phyloP scores from a whole-genome alignment of 1,140 invertebrate species.

The Pollicipes pollicipes region DNA sequence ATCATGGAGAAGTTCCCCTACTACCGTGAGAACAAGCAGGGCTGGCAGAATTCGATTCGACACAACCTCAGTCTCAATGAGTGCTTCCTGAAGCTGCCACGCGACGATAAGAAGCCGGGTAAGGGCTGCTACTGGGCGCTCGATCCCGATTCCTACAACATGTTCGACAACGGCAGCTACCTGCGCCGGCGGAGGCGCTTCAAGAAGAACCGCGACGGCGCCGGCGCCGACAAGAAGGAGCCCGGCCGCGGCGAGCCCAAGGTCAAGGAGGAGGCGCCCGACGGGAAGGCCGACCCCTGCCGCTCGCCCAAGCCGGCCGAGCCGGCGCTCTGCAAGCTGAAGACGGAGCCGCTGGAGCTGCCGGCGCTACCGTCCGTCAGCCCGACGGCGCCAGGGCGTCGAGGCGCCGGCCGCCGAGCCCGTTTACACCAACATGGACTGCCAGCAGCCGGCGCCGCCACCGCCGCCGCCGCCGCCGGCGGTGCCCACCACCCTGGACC shows the following conservation, averaged over 20 bases:
- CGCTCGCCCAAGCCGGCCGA: constrained; percentile 10
- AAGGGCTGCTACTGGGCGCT: constrained; percentile 97
- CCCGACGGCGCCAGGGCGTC: constrained; percentile 14
- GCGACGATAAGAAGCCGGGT: constrained; percentile 78
- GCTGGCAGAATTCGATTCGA: constrained; percentile 74
- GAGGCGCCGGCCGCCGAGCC: constrained; percentile 8
- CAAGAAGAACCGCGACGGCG: constrained; percentile 84
- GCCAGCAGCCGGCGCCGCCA: neutral
- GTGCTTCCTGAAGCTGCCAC: constrained; percentile 92
- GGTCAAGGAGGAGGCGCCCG: constrained; percentile 46
- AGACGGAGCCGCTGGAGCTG: constrained; percentile 12
- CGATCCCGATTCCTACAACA: constrained; percentile 89
- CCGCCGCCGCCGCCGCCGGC: constrained; percentile 5
- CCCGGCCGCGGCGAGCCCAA: neutral
- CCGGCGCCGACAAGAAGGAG: neutral
- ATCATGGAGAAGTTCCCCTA: constrained; percentile 97
- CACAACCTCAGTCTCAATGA: constrained; percentile 97
- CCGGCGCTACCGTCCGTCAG: constrained; percentile 10
- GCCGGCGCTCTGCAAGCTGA: constrained; percentile 11
- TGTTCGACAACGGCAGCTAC: constrained; percentile 97
- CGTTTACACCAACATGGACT: constrained; percentile 5
- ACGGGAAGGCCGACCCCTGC: constrained; percentile 13
- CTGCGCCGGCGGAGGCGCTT: constrained; percentile 74
- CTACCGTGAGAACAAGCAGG: constrained; percentile 89
- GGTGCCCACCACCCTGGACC: constrained; percentile 3